These are phyloP conservation scores for Acanthiza pusilla DNA, from an alignment of 2,797 vertebrate species.

Conservation along the genomic window DNA sequence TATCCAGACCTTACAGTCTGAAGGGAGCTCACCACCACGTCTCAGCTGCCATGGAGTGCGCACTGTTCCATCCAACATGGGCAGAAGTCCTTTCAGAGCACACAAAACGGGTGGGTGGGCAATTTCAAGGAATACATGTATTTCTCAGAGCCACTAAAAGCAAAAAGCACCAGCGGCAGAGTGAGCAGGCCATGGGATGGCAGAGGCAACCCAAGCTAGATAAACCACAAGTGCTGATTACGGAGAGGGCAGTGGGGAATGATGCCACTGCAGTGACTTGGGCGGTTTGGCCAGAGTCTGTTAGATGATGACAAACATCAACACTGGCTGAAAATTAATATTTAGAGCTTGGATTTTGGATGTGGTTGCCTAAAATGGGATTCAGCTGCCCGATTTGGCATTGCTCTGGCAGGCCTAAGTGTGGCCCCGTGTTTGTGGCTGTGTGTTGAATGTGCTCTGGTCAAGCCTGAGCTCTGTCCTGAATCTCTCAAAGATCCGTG, in stretches of 20 bases:
- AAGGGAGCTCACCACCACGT: not conserved
- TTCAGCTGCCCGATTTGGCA: not conserved
- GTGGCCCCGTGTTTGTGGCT: not conserved
- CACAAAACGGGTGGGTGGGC: not conserved
- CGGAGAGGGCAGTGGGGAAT: not conserved
- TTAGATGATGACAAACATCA: not conserved
- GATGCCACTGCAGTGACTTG: not conserved
- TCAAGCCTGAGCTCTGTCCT: not conserved
- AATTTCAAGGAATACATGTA: rapidly evolving
- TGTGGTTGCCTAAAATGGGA: not conserved
- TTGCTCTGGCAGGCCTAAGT: not conserved
- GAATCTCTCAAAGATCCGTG: not conserved
- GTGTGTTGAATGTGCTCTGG: not conserved
- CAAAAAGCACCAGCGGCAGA: not conserved
- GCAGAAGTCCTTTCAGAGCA: not conserved
- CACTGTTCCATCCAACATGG: rapidly evolving
- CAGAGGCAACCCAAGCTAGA: not conserved
- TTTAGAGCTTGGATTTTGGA: not conserved
- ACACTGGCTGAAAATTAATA: not conserved
- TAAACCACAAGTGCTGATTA: not conserved
- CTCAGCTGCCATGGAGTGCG: rapidly evolving
- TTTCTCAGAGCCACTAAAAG: not conserved
- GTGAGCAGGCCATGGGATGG: not conserved
- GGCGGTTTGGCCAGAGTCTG: rapidly evolving
- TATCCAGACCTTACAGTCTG: not conserved